These are phyloP conservation scores for Periplaneta americana DNA, from an alignment of 1,140 invertebrate species.

Conservation along the genomic window DNA sequence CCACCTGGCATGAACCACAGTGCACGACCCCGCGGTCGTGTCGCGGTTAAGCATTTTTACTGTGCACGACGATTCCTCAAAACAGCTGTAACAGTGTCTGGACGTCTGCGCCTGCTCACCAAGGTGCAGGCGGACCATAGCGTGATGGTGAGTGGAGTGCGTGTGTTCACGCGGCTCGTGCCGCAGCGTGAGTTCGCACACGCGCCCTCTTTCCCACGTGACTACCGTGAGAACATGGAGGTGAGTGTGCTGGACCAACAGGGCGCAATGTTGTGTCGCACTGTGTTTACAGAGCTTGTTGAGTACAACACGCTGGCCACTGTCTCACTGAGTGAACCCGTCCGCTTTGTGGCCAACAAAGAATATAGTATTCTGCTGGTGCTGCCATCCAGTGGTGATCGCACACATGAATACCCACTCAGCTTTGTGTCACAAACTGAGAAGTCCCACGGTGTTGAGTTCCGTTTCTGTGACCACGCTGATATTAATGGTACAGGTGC, in stretches of 20 bases:
- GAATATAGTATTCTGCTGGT: conserved; percentile 10
- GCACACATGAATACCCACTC: conserved; percentile 1
- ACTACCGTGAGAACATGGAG: conserved; percentile 8
- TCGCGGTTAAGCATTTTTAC: not conserved
- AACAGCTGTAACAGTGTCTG: conserved; percentile 8
- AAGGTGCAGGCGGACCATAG: not conserved
- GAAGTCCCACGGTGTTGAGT: conserved; percentile 3
- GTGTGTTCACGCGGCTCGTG: conserved; percentile 11
- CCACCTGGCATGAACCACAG: not conserved
- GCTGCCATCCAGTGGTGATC: not conserved
- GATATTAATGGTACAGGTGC: not conserved
- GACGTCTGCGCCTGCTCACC: conserved; percentile 1
- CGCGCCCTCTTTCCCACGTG: not conserved
- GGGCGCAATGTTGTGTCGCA: not conserved
- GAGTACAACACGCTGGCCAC: conserved; percentile 14
- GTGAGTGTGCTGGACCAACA: conserved; percentile 2
- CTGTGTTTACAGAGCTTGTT: conserved; percentile 3
- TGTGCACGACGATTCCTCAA: conserved; percentile 12
- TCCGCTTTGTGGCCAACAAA: not conserved
- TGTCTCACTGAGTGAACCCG: not conserved
- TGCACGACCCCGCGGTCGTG: not conserved
- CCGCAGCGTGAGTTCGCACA: not conserved
- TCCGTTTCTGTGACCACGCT: conserved; percentile 15
- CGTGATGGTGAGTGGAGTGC: conserved; percentile 6
- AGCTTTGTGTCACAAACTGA: conserved; percentile 15